A percentile compares a stretch with the other conserved stretches of the same genome.
Evolutionary conservation across 1,140 invertebrate species (phyloP).

Genomic region (Drosophila trapezifrons): DNA sequence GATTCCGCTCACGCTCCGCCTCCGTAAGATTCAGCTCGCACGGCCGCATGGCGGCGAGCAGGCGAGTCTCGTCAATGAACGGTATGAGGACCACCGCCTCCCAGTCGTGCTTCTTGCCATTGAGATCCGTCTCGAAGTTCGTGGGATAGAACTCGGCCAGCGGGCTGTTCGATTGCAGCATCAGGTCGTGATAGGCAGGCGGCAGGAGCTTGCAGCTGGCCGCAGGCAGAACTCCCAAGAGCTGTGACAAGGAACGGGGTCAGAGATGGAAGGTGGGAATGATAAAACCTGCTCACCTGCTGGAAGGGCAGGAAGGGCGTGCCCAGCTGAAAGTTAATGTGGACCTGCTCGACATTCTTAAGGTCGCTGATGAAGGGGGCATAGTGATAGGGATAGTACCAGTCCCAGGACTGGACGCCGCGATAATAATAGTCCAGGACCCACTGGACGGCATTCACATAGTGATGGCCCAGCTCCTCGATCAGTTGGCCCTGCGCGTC

Average conservation of each 20-base stretch:
- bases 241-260: conserved; percentile 76
- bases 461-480: conserved; percentile 87
- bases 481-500: conserved; percentile 89
- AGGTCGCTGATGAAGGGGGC: conserved; percentile 98
- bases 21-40: conserved; percentile 88
- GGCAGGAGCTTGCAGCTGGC: conserved; percentile 93
- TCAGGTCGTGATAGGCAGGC: conserved; percentile 91
- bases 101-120: conserved; percentile 98
- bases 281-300: conserved; percentile 86
- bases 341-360: conserved; percentile 90
- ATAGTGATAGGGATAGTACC: conserved; percentile 99
- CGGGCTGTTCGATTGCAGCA: conserved; percentile 92
- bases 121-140: conserved; percentile 94
- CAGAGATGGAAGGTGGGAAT: too few relatives aligned
- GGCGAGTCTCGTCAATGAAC: conserved; percentile 94
- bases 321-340: conserved; percentile 92
- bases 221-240: conserved; percentile 96
- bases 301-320: conserved; percentile 97
- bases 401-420: conserved; percentile 98
- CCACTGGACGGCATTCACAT: conserved; percentile 97
- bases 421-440: conserved; percentile 98
- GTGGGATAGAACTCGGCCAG: conserved; percentile 95
- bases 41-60: conserved; percentile 91
- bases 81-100: conserved; percentile 98
- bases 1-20: conserved; percentile 91